phyloP scores from a whole-genome alignment of 1,140 invertebrate species.

The Trachymyrmex cornetzi region DNA sequence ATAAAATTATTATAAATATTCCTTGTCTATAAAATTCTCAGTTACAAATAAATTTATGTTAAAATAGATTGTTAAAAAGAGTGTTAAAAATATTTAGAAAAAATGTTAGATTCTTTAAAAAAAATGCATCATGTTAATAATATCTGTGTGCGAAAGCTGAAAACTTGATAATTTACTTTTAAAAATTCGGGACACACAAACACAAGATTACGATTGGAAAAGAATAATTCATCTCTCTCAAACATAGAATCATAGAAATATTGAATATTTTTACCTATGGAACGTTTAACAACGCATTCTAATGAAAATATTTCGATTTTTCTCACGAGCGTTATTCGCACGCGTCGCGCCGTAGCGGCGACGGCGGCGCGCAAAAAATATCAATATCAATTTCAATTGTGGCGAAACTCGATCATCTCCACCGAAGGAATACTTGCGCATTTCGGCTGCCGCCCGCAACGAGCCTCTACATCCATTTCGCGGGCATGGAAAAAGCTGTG shows the following conservation, averaged over 20 bases:
- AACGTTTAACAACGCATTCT: slow-evolving; percentile 11
- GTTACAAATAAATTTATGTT: not conserved
- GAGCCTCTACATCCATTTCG: slow-evolving; percentile 75
- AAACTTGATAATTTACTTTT: not conserved
- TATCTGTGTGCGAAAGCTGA: not conserved
- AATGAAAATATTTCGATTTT: slow-evolving; percentile 50
- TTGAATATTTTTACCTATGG: not conserved
- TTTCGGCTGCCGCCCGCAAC: slow-evolving; percentile 71
- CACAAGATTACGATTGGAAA: too few species aligned
- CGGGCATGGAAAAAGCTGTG: slow-evolving; percentile 78
- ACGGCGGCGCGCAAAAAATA: slow-evolving; percentile 54
- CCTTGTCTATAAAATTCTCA: not conserved
- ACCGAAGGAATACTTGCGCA: slow-evolving; percentile 75
- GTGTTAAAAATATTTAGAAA: too few species aligned
- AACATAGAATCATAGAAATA: not conserved
- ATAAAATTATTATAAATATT: not conserved
- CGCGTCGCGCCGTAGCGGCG: slow-evolving; percentile 10
- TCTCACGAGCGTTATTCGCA: slow-evolving; percentile 16
- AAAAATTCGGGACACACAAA: not conserved
- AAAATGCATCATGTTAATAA: not conserved
- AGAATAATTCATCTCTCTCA: not conserved
- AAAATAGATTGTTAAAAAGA: slow-evolving; percentile 2
- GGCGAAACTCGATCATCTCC: slow-evolving; percentile 80
- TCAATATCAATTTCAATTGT: slow-evolving; percentile 82
- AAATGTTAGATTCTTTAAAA: slow-evolving; percentile 3